phyloP scores from a whole-genome alignment of 1,140 invertebrate genomes.

The Sitobion miscanthi region DNA sequence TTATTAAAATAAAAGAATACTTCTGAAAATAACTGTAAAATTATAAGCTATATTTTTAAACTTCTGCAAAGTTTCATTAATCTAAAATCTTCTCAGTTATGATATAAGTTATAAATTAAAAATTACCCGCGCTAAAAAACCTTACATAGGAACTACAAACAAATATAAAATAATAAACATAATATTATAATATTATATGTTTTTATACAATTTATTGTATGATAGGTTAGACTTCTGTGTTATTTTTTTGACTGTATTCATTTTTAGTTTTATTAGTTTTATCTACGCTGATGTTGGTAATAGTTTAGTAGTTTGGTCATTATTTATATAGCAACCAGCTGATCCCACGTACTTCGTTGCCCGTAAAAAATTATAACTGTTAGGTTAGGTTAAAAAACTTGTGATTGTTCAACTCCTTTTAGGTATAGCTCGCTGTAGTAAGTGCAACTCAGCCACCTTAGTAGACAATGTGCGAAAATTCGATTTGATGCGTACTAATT shows the following conservation, averaged over 20 bases:
- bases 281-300: background rate
- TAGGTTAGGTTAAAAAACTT: no score
- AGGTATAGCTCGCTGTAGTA: no score
- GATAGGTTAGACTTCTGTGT: no score
- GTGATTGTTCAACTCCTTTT: no score
- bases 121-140: background rate
- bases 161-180: background rate
- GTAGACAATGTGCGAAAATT: no score
- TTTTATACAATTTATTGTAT: background rate
- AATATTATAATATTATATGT: background rate
- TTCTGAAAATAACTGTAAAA: background rate
- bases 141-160: background rate
- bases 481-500: no score
- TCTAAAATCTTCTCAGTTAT: background rate
- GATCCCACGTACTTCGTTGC: no score
- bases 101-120: background rate
- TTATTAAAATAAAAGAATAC: background rate
- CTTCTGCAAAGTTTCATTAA: background rate
- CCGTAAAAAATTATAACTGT: no score
- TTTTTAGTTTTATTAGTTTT: background rate
- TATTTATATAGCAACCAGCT: background rate
- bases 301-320: background rate
- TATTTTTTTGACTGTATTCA: background rate
- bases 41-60: background rate
- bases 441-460: no score